phyloP scores from a whole-genome alignment of 2,888 invertebrate species.

The Perdita meconis region DNA sequence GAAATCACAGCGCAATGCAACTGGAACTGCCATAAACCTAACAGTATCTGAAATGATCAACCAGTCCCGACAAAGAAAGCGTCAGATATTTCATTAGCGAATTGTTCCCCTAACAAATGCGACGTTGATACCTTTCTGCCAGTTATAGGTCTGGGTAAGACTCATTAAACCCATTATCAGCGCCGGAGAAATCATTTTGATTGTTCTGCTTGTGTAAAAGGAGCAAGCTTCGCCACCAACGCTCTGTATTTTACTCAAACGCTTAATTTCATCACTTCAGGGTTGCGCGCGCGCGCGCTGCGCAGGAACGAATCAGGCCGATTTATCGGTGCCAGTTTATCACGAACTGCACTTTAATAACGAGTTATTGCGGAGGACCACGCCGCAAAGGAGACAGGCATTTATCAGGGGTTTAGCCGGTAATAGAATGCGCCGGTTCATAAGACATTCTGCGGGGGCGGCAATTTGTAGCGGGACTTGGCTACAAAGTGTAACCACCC shows the following conservation, averaged over 20 bases:
- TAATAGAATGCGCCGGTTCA: conserved; percentile 72
- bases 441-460: conserved; percentile 61
- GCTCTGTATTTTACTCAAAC: not conserved
- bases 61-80: not conserved
- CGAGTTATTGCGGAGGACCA: conserved; percentile 60
- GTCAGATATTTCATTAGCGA: not conserved
- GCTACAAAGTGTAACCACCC: conserved; percentile 66
- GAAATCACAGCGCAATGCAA: too few relatives aligned
- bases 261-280: conserved; percentile 23
- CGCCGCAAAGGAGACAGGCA: conserved; percentile 55
- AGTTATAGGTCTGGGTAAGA: not conserved
- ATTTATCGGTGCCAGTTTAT: conserved; percentile 70
- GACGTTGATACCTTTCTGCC: not conserved
- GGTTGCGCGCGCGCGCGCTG: conserved; percentile 13
- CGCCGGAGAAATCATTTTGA: not conserved
- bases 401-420: conserved; percentile 75
- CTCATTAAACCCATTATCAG: not conserved
- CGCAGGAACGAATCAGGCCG: conserved; percentile 54
- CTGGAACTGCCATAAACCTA: not conserved
- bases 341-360: conserved; percentile 63
- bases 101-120: not conserved
- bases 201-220: not conserved
- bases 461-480: conserved; percentile 72
- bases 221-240: not conserved
- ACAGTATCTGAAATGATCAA: not conserved